Evolutionary conservation across 2,113 vertebrate species (phyloP).

Genomic region (Corythornis cristatus): DNA sequence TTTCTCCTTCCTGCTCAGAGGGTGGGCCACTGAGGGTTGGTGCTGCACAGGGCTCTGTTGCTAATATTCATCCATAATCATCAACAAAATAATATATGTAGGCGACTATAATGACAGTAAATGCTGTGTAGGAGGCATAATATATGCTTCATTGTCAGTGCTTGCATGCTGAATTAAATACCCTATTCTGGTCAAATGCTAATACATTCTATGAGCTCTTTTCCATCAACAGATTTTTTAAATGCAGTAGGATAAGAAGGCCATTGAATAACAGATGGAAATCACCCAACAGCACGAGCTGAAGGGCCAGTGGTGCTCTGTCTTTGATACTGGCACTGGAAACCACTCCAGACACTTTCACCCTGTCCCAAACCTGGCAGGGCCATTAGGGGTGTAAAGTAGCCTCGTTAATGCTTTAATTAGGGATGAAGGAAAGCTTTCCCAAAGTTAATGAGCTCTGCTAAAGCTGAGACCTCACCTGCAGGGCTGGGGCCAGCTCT

Average conservation of each 20-base stretch:
- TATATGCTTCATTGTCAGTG: not conserved
- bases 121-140: conserved; percentile 43
- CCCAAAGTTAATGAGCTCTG: not conserved
- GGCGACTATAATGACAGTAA: conserved; percentile 42
- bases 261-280: conserved; percentile 17
- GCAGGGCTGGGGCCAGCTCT: too few species aligned
- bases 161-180: conserved; percentile 1
- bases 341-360: not conserved
- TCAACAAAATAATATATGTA: conserved; percentile 36
- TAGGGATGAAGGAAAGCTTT: not conserved
- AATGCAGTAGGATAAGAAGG: not conserved
- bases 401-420: not conserved
- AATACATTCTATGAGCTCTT: conserved; percentile 6
- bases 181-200: conserved; percentile 37
- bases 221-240: not conserved
- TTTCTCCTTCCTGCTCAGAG: not conserved
- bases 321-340: not conserved
- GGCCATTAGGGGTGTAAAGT: not conserved
- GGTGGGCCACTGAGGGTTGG: not conserved
- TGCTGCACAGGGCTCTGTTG: not conserved
- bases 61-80: conserved; percentile 3
- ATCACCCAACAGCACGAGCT: not conserved
- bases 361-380: not conserved
- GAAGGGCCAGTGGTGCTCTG: not conserved
- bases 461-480: too few species aligned